phyloP scores from a whole-genome alignment of 2,797 vertebrate species.

The Nyctibius grandis region DNA sequence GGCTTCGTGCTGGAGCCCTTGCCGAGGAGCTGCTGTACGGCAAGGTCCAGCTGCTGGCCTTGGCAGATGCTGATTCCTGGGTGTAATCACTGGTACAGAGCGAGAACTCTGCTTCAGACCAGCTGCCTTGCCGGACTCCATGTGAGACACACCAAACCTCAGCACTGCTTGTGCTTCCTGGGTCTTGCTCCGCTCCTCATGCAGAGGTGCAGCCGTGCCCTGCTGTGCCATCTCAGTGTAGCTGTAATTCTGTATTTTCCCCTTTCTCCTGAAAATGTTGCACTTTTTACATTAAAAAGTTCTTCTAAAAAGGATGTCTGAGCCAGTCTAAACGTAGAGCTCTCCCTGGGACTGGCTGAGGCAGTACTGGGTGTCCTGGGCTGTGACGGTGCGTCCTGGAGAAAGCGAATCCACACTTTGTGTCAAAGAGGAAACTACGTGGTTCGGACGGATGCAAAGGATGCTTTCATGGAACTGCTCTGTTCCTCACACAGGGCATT shows the following conservation, averaged over 20 bases:
- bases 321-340: neutral
- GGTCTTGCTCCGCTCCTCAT: neutral
- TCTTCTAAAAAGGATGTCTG: neutral
- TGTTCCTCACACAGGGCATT: neutral
- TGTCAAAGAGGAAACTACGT: neutral
- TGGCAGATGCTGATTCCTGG: neutral
- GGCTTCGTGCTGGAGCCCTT: neutral
- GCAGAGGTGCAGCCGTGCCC: neutral
- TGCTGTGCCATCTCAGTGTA: neutral
- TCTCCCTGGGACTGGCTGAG: neutral
- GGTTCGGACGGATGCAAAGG: neutral
- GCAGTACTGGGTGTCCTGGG: neutral
- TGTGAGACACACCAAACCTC: neutral
- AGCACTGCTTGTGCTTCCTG: neutral
- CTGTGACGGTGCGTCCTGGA: neutral
- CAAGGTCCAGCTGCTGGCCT: neutral
- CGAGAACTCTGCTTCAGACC: neutral
- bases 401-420: neutral
- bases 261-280: neutral
- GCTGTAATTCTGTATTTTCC: neutral
- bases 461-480: neutral
- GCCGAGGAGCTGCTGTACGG: neutral
- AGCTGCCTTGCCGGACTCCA: accelerated
- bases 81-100: neutral
- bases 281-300: neutral